These are phyloP conservation scores for Enoplosus armatus DNA, from an alignment of 2,797 vertebrate genomes.

Conservation along the genomic window DNA sequence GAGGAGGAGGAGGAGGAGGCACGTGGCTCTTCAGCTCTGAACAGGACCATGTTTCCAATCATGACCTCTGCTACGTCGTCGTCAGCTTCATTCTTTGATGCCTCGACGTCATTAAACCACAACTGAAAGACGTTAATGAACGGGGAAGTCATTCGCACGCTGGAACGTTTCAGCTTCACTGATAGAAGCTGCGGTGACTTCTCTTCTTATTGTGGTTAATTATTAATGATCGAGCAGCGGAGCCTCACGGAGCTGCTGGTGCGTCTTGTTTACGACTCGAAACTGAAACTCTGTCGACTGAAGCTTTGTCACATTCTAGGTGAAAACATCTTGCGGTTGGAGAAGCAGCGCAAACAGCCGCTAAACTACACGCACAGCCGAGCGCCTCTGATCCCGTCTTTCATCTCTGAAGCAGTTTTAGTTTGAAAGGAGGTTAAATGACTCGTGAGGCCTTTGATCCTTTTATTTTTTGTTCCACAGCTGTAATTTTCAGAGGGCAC, in stretches of 20 bases:
- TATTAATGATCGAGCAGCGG: too few species aligned
- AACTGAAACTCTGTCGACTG: too few species aligned
- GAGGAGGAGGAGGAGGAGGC: neutral
- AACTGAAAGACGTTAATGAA: too few species aligned
- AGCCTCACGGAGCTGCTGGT: neutral
- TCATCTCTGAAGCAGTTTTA: slow-evolving; percentile 12
- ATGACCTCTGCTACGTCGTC: neutral
- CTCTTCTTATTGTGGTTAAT: neutral
- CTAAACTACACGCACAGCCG: neutral
- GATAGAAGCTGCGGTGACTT: neutral
- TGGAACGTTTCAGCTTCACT: too few species aligned
- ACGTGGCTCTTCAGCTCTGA: neutral
- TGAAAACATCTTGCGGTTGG: neutral
- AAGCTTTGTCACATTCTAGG: neutral
- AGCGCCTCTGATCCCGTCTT: slow-evolving; percentile 18
- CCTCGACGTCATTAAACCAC: neutral
- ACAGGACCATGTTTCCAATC: neutral
- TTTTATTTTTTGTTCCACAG: neutral
- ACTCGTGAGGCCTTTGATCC: slow-evolving; percentile 41
- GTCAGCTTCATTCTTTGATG: neutral
- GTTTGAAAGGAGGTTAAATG: slow-evolving; percentile 39
- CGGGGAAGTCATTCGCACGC: too few species aligned
- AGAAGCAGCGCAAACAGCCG: neutral
- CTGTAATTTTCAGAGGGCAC: neutral
- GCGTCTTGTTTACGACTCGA: neutral